Evolutionary conservation across 2,888 invertebrate species (phyloP), one percentile per base, ranked within the genome.

Genomic region (Pomacea canaliculata): DNA sequence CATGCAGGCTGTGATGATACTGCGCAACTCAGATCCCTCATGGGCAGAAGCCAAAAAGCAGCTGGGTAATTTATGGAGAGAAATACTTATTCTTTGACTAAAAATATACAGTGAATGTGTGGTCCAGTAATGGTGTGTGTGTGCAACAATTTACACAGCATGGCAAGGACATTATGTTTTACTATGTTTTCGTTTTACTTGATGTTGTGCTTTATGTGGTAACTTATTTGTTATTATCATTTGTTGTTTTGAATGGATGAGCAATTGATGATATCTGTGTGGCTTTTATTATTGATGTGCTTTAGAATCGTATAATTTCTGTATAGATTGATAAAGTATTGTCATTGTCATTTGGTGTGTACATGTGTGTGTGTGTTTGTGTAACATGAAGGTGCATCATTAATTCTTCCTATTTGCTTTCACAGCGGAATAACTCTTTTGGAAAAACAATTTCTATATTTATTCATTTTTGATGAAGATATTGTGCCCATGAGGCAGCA

Each of bases 21-120:
- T 97, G 46, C 93, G 93, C 88, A 92, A 94, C 92, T 93, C 94
- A 78, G 95, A 96, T 80, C 95, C 96, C 1, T 94, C 94, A 0
- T 97, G 97, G 97, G 93, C 94, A 0, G 96, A 96, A 91, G 94
- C 97, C 0, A 97, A 97, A 88, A 93, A 95, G 56, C 95, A 96
- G 85, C 93, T 97, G 27, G 96, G 96, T 80, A 77, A 76, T 85
- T 70, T 65, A 62, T 23, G 48, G 12, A 62, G 51, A 51, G 59
- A 56, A 56, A 56, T 16, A 16, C 10, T 7, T n/a, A 18, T 27
- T 68, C 48, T 65, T 65, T 27, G 10, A 65, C 18, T 10, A 19
- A 27, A 27, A 19, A n/a, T 37, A 37, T 37, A 37, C 37, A 37
- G 37, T 37, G 37, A 37, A 37, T 37, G 37, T 37, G 37, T 37